Conservation (phyloP, 2,888 invertebrate genomes). For the Sturmia bella region DNA sequence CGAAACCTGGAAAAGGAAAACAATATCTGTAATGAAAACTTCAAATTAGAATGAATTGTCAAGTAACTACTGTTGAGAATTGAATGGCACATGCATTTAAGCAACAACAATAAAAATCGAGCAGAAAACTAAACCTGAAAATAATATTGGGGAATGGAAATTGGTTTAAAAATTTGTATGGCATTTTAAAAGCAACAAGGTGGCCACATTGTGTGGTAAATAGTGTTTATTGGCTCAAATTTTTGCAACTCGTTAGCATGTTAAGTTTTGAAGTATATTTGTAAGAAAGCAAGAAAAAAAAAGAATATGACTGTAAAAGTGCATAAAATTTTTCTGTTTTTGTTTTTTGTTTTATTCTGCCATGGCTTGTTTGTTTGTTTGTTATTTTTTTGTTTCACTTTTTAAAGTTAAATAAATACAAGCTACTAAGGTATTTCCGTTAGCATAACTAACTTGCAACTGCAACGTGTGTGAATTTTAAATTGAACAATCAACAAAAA, state of each 20-base stretch:
- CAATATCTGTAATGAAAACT: conserved; percentile 50
- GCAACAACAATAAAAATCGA: conserved; percentile 12
- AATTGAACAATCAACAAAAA: conserved; percentile 32
- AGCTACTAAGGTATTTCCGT: conserved; percentile 65
- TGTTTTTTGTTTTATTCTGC: conserved; percentile 42
- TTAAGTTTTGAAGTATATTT: conserved; percentile 48
- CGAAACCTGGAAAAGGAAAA: conserved; percentile 14
- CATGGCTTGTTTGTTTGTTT: too few species aligned
- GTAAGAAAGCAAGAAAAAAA: conserved; percentile 4
- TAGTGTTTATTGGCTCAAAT: conserved; percentile 67
- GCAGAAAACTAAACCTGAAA: not conserved
- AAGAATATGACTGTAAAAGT: conserved; percentile 36
- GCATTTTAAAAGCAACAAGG: conserved; percentile 64
- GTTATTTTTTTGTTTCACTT: not conserved
- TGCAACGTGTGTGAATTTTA: conserved; percentile 24
- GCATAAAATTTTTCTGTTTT: conserved; percentile 51
- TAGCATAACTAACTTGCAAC: conserved; percentile 36
- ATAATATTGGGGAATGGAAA: conserved; percentile 10
- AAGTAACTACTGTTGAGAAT: conserved; percentile 51
- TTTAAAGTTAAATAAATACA: conserved; percentile 58
- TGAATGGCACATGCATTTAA: conserved; percentile 51
- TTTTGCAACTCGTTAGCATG: conserved; percentile 66
- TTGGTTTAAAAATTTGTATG: conserved; percentile 54
- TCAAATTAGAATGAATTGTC: conserved; percentile 65
- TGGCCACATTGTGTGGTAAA: conserved; percentile 65